These are phyloP conservation scores for Leucopsar rothschildi DNA, from an alignment of 2,113 vertebrate genomes.

Conservation along the genomic window DNA sequence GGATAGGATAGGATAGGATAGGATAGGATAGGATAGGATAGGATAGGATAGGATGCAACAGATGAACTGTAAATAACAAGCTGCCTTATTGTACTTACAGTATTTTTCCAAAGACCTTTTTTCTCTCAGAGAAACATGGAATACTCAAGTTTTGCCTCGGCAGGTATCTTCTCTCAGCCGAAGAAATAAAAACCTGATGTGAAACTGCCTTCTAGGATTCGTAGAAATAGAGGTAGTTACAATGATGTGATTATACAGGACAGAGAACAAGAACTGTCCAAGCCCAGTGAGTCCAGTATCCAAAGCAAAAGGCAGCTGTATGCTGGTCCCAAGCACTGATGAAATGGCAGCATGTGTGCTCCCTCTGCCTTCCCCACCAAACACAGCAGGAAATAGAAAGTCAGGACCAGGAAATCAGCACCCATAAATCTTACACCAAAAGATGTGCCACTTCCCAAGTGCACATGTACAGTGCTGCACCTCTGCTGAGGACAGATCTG, in stretches of 20 bases:
- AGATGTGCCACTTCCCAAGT: background rate
- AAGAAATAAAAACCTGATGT: background rate
- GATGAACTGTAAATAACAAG: background rate
- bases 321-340: background rate
- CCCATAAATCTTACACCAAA: background rate
- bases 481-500: background rate
- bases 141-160: background rate
- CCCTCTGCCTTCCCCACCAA: background rate
- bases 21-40: background rate
- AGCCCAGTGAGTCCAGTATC: background rate
- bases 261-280: background rate
- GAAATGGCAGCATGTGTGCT: background rate
- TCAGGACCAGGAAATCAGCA: background rate
- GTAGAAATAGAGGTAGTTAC: background rate
- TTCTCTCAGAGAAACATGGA: background rate
- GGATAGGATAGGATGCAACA: background rate
- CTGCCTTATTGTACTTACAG: background rate
- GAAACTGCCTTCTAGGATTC: background rate
- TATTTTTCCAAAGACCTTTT: background rate
- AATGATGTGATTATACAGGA: background rate
- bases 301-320: background rate
- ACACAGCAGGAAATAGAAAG: background rate
- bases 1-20: background rate
- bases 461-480: background rate
- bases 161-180: background rate